Conservation (phyloP, 2,888 invertebrate species). For the Macrophya annulata region DNA sequence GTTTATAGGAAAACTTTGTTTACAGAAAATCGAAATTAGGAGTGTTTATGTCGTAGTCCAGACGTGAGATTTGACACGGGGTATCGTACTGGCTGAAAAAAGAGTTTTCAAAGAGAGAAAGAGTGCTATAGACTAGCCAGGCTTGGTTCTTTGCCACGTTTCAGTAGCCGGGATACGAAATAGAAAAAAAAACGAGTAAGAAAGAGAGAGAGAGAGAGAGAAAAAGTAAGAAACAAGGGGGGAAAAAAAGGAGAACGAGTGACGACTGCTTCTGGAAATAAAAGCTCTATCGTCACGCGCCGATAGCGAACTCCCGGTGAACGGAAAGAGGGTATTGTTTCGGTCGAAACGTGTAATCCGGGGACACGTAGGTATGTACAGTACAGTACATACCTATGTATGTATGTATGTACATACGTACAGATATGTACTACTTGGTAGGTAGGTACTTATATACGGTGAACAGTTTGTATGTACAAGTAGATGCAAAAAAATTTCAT, state of each 20-base stretch:
- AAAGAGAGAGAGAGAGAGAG: background rate
- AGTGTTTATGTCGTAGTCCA: slow-evolving; percentile 44
- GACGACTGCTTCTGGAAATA: slow-evolving; percentile 52
- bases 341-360: slow-evolving; percentile 46
- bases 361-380: background rate
- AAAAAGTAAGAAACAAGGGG: background rate
- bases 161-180: slow-evolving; percentile 7
- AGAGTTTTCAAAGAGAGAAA: background rate
- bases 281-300: slow-evolving; percentile 54
- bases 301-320: slow-evolving; percentile 48
- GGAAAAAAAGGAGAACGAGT: background rate
- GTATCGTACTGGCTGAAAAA: background rate
- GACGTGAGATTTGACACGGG: slow-evolving; percentile 42
- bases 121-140: background rate
- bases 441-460: background rate
- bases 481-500: slow-evolving; percentile 2
- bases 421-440: background rate
- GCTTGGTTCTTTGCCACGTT: background rate
- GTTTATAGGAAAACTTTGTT: slow-evolving; percentile 47
- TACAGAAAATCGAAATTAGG: slow-evolving; percentile 36
- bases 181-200: background rate
- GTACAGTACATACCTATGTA: background rate
- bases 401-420: background rate
- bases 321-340: slow-evolving; percentile 55
- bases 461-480: background rate